These are phyloP conservation scores for Drosophila yooni DNA, from an alignment of 2,888 invertebrate species.

Conservation along the genomic window DNA sequence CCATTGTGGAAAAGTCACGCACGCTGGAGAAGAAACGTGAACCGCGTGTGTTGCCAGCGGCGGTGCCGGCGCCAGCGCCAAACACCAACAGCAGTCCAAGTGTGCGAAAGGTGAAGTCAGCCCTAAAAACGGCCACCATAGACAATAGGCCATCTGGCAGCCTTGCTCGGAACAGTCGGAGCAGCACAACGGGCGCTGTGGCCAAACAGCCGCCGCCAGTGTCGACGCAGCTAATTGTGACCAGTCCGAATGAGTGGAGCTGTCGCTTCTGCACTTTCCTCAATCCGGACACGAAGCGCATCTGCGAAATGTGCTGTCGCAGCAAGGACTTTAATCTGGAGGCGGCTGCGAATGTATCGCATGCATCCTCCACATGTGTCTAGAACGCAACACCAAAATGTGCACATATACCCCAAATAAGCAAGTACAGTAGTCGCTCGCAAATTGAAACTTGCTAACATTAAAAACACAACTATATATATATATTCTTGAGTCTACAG, in stretches of 20 bases:
- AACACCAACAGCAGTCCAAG: conserved; percentile 58
- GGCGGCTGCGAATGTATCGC: conserved; percentile 75
- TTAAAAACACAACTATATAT: background rate
- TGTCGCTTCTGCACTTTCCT: conserved; percentile 89
- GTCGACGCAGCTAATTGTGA: conserved; percentile 78
- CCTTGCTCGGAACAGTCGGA: conserved; percentile 20
- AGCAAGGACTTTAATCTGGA: conserved; percentile 85
- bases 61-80: conserved; percentile 39
- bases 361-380: conserved; percentile 83
- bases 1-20: conserved; percentile 61
- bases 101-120: conserved; percentile 73
- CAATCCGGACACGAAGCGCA: conserved; percentile 86
- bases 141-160: conserved; percentile 50
- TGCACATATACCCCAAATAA: conserved; percentile 27
- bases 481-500: background rate
- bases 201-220: conserved; percentile 71
- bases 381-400: conserved; percentile 50
- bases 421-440: conserved; percentile 2
- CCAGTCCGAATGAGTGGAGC: conserved; percentile 86
- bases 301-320: conserved; percentile 90
- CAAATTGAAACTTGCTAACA: background rate
- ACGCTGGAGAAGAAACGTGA: conserved; percentile 70
- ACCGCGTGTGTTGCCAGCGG: conserved; percentile 48
- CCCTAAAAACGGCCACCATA: conserved; percentile 69
- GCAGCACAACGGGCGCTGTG: conserved; percentile 52